Evolutionary conservation across 2,888 invertebrate genomes (phyloP).

Genomic region (Ceramica pisi): DNA sequence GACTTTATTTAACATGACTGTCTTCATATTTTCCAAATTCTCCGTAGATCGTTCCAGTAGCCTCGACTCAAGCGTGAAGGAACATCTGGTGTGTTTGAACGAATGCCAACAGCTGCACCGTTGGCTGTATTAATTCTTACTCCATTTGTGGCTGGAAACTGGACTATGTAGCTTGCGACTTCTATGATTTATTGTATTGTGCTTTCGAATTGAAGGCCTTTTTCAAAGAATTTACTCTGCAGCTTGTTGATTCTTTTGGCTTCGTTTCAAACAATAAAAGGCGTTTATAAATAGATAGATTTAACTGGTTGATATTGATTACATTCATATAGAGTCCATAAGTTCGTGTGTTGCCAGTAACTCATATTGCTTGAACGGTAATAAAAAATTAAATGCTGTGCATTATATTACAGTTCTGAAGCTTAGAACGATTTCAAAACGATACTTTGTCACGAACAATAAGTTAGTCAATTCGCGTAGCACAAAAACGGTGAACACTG

Average conservation of each 20-base stretch:
- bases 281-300: neutral
- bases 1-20: too few relatives aligned
- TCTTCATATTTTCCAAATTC: neutral
- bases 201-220: conserved; percentile 11
- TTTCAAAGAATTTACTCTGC: conserved; percentile 30
- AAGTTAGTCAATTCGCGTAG: neutral
- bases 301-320: neutral
- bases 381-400: neutral
- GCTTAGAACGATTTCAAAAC: neutral
- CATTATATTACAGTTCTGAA: neutral
- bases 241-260: conserved; percentile 48
- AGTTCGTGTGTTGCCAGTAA: neutral
- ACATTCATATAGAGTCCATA: neutral
- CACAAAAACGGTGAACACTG: conserved; percentile 10
- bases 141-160: conserved; percentile 72
- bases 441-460: neutral
- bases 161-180: conserved; percentile 52
- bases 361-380: neutral
- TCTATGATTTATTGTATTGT: conserved; percentile 49
- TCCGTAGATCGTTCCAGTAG: conserved; percentile 39
- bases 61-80: conserved; percentile 46
- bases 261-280: neutral
- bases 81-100: conserved; percentile 77
- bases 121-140: conserved; percentile 72
- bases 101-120: conserved; percentile 81